Evolutionary conservation across 2,113 vertebrate species (phyloP), one percentile per base, ranked within the genome.

Genomic region (Trachemys scripta): DNA sequence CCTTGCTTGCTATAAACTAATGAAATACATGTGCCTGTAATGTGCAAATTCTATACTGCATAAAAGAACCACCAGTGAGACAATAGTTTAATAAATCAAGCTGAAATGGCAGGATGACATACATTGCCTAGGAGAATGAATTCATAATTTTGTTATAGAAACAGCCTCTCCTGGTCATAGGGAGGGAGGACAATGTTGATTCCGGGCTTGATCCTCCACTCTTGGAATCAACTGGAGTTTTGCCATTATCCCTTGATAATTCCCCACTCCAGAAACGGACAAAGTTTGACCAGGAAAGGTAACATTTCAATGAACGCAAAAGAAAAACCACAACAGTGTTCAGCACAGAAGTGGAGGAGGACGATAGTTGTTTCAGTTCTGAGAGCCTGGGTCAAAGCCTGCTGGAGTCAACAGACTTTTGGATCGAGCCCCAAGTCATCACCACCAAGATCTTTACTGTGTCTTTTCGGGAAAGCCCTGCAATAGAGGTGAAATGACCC

Each of bases 21-120:
- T 95, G 96, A 98, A 98, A 97, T 81, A n/a, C 91, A 95, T 78
- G 89, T 96, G 94, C 84, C 95, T 97, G 95, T 96, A 95, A 97
- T 89, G 87, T 96, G 94, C 85, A 96, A 98, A 97, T 97, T 93
- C 95, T 90, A 93, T 82, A 91, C 93, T 84, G 82, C 96, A 94
- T 95, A 91, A 87, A 95, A 94, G 95, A 97, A 57, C 87, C 94
- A 85, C 92, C 97, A 97, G 95, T 78, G 80, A 97, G 85, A n/a
- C 69, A 78, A 90, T 92, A 51, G 97, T 96, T 95, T 95, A 97
- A 97, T 95, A 92, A 98, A 96, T 94, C 88, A 90, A 90, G 94
- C 87, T 94, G 87, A 96, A 96, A 95, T 94, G 92, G 84, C 94
- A 95, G 91, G 92, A 93, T 97, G 94, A 96, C 89, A 93, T 93